phyloP scores from a whole-genome alignment of 2,113 vertebrate species.

The Puffinus mauretanicus region DNA sequence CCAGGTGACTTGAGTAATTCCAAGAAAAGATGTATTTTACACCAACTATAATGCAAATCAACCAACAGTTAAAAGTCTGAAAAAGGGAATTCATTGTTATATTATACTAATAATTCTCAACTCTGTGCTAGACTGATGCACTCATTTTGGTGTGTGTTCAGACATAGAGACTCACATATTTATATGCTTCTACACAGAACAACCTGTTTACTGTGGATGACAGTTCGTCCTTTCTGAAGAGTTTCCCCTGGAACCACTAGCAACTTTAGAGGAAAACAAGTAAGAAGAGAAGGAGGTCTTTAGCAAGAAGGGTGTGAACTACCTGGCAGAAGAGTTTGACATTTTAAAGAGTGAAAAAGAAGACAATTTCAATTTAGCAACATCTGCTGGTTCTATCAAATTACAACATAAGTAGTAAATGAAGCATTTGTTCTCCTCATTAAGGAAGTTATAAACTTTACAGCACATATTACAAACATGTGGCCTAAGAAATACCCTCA shows the following conservation, averaged over 20 bases:
- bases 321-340: not conserved
- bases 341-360: not conserved
- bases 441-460: not conserved
- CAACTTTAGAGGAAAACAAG: not conserved
- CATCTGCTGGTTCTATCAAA: not conserved
- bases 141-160: not conserved
- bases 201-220: not conserved
- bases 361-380: not conserved
- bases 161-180: not conserved
- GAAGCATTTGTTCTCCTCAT: not conserved
- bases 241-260: not conserved
- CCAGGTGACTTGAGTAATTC: not conserved
- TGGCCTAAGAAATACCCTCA: not conserved
- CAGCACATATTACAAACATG: not conserved
- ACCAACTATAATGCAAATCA: not conserved
- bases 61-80: not conserved
- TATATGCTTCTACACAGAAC: not conserved
- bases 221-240: not conserved
- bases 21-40: not conserved
- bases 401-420: not conserved
- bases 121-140: not conserved
- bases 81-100: not conserved
- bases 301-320: not conserved
- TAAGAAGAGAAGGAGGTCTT: not conserved
- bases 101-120: not conserved